Conservation (phyloP, 2,797 vertebrate species). For the Cygnus olor region DNA sequence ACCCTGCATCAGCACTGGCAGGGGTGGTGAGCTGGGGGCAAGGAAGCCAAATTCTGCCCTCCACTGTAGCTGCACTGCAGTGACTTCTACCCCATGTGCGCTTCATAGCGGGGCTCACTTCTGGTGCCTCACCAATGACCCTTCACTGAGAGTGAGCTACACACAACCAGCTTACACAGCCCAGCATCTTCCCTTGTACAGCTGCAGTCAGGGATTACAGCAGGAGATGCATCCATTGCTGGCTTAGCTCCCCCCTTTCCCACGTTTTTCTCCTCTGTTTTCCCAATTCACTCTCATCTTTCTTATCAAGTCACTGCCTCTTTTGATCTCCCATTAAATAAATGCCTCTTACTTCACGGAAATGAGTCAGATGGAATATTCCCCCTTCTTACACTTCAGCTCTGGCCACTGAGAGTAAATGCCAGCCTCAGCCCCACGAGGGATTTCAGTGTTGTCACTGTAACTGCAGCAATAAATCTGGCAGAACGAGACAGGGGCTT, state of each 20-base stretch:
- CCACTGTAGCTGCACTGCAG: background rate
- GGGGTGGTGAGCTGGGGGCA: background rate
- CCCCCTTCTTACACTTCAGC: background rate
- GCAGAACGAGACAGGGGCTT: background rate
- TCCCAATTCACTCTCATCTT: background rate
- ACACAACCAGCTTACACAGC: fast-evolving
- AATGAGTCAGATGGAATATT: background rate
- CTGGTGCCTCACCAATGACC: background rate
- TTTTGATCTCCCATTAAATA: background rate
- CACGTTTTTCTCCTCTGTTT: background rate
- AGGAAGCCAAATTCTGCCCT: background rate
- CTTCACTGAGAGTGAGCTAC: background rate
- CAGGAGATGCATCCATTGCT: background rate
- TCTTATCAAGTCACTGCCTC: background rate
- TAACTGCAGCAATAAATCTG: background rate
- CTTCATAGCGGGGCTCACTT: background rate
- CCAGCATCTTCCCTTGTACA: background rate
- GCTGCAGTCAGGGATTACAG: fast-evolving
- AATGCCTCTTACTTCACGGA: background rate
- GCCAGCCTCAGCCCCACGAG: fast-evolving
- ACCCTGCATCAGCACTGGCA: background rate
- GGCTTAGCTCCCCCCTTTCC: background rate
- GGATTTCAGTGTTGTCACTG: fast-evolving
- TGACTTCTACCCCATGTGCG: background rate
- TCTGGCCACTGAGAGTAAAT: background rate